Base-by-base conservation (phyloP, 2,888 invertebrate genomes). In the Himalopsyche anomala region DNA sequence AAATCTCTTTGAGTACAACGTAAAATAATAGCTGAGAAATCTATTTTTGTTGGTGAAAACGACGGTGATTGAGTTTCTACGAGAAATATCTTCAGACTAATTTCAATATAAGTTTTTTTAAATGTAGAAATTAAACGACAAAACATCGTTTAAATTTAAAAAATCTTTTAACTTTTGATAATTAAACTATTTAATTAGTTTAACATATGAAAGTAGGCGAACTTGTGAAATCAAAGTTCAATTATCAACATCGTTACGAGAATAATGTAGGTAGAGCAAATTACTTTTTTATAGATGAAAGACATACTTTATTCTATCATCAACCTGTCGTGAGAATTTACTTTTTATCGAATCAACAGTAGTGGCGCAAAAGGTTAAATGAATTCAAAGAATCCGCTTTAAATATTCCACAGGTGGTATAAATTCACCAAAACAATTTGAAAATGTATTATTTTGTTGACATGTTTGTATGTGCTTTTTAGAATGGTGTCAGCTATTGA, bases 331-430 rank as follows among this genome's bases (percentile, higher is more conserved):
- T 74, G 74, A 74, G 38, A 74, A 62, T 19, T 19, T 2, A 62
- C 36, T 74, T 74, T 74, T 74, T 74, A 74, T 74, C 12, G 15
- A 36, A 38, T n/a, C 36, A 12, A 12, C 74, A 74, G 38, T 74
- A 74, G 74, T 74, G 38, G 74, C 74, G 74, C 74, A 74, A 38
- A 74, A 74, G 74, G 74, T 38, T 74, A 74, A 74, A 74, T 74
- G 74, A 36, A 74, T 74, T 74, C 74, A 74, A 74, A 36, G 74
- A 74, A 74, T 74, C 36, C 38, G 12, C 38, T 74, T 74, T 28
- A 36, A 6, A 19, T 62, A 62, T 62, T 62, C 62, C 62, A 74
- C 74, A 74, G 74, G 74, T 74, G 74, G 74, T 74, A 38, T 74
- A 74, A 19, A 38, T 74, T 38, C 11, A 19, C 62, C 36, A 74